Conservation (phyloP, 2,888 invertebrate species). For the Chloromyia formosa region DNA sequence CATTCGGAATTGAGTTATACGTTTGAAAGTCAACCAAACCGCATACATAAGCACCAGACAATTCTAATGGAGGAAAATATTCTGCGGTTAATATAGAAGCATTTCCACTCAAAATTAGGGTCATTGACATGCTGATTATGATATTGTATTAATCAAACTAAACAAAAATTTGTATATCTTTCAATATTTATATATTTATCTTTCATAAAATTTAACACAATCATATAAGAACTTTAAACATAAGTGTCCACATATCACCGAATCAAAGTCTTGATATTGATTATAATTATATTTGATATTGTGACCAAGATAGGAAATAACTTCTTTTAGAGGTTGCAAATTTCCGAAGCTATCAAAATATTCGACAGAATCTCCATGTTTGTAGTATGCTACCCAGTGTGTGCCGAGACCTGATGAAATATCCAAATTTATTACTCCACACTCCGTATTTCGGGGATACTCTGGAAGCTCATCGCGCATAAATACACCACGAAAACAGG, state of each 20-base stretch:
- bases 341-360: constrained; percentile 61
- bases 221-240: constrained; percentile 53
- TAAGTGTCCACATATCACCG: constrained; percentile 55
- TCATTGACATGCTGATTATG: constrained; percentile 52
- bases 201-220: constrained; percentile 50
- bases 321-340: constrained; percentile 55
- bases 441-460: background rate
- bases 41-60: constrained; percentile 53
- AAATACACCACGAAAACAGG: constrained; percentile 3
- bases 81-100: constrained; percentile 51
- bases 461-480: constrained; percentile 57
- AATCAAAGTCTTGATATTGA: constrained; percentile 53
- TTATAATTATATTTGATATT: constrained; percentile 54
- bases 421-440: constrained; percentile 52
- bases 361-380: constrained; percentile 53
- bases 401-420: constrained; percentile 53
- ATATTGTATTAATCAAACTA: background rate
- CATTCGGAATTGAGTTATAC: constrained; percentile 54
- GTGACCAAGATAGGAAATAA: constrained; percentile 53
- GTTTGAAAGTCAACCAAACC: constrained; percentile 55
- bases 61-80: constrained; percentile 47
- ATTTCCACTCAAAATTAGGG: constrained; percentile 54
- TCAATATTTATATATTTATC: constrained; percentile 35
- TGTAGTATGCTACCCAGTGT: constrained; percentile 59
- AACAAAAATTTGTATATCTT: background rate